These are phyloP conservation scores for Drosophila ananassae DNA, from an alignment of 1,140 invertebrate genomes.

Conservation along the genomic window DNA sequence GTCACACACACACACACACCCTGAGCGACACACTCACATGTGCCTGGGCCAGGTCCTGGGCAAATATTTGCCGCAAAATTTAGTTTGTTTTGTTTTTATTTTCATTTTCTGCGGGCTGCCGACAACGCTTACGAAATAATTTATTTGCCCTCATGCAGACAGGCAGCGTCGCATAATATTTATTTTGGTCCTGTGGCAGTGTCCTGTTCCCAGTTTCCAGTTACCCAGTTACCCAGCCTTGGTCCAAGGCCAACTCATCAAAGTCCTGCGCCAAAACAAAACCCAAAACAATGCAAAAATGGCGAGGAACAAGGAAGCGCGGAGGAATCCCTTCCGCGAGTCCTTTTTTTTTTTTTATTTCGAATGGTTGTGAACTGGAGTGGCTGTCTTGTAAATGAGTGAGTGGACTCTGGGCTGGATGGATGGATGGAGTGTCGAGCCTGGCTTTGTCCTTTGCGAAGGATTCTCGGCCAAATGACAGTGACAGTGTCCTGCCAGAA, in stretches of 20 bases:
- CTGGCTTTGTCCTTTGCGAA: slow-evolving; percentile 2
- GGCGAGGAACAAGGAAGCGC: too few relatives aligned
- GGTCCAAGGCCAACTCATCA: slow-evolving; percentile 11
- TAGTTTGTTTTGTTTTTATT: slow-evolving; percentile 46
- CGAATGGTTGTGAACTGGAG: background rate
- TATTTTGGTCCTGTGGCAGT: slow-evolving; percentile 18
- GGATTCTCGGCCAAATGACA: slow-evolving; percentile 7
- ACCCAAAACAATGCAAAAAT: slow-evolving; percentile 5
- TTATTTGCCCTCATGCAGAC: slow-evolving; percentile 57
- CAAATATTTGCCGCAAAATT: slow-evolving; percentile 60
- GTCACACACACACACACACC: slow-evolving; percentile 44
- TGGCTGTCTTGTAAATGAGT: slow-evolving; percentile 6
- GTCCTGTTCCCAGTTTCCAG: too few relatives aligned
- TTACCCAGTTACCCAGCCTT: background rate
- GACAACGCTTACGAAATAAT: slow-evolving; percentile 45
- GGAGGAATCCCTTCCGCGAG: background rate
- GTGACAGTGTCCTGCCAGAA: background rate
- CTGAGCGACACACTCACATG: slow-evolving; percentile 16
- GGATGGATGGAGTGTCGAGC: background rate
- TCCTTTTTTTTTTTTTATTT: background rate
- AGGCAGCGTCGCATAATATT: slow-evolving; percentile 54
- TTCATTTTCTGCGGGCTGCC: slow-evolving; percentile 10
- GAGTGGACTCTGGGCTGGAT: too few relatives aligned
- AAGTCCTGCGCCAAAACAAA: slow-evolving; percentile 23
- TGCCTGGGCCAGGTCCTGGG: background rate